Conservation (phyloP, 92 coral and sea anemone genomes). For the Epizoanthus rinbou region DNA sequence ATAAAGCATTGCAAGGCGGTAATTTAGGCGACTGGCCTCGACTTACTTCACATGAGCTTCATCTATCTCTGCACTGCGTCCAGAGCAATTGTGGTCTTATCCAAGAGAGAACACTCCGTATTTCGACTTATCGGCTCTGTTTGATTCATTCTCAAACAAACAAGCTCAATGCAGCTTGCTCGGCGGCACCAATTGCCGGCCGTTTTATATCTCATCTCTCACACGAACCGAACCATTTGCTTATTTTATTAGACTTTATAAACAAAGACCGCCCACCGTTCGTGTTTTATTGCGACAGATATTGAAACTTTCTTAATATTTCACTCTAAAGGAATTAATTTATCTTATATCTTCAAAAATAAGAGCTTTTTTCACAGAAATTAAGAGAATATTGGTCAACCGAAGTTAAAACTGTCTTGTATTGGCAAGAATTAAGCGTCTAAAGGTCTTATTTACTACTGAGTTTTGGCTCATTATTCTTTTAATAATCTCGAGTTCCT, state of each 20-base stretch:
- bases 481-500: slow-evolving; percentile 79
- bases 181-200: slow-evolving; percentile 62
- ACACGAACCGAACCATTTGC: slow-evolving; percentile 85
- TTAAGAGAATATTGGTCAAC: slow-evolving; percentile 2
- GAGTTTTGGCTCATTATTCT: slow-evolving; percentile 56
- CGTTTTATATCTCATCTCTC: slow-evolving; percentile 67
- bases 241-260: slow-evolving; percentile 91
- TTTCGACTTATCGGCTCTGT: slow-evolving; percentile 6
- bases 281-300: slow-evolving; percentile 84
- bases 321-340: slow-evolving; percentile 34
- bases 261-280: slow-evolving; percentile 99
- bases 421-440: slow-evolving; percentile 42
- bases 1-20: slow-evolving; percentile 73
- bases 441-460: slow-evolving; percentile 41
- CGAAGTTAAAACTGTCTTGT: slow-evolving; percentile 6
- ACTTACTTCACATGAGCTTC: not conserved
- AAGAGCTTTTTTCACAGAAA: not conserved
- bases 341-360: slow-evolving; percentile 9
- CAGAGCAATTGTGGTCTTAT: slow-evolving; percentile 10
- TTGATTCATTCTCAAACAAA: slow-evolving; percentile 38
- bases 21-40: slow-evolving; percentile 38
- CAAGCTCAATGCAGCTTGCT: slow-evolving; percentile 41
- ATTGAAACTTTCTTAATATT: slow-evolving; percentile 78
- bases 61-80: not conserved
- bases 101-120: not conserved